phyloP scores from a whole-genome alignment of 2,888 invertebrate genomes.

The Geophilus truncorum region DNA sequence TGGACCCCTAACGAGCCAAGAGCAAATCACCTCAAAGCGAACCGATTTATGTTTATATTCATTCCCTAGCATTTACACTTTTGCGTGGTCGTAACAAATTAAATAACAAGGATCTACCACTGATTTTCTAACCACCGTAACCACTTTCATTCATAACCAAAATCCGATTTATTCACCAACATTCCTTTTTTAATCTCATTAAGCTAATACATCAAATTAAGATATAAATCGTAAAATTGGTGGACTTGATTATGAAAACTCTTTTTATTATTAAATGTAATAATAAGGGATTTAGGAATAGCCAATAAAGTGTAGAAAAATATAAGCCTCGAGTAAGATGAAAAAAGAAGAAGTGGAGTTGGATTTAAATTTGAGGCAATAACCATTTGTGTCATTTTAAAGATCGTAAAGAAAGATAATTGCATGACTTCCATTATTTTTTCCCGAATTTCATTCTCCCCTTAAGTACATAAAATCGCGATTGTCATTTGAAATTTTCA shows the following conservation, averaged over 20 bases:
- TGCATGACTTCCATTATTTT: neutral
- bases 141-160: neutral
- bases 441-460: neutral
- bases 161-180: neutral
- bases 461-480: neutral
- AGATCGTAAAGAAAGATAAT: neutral
- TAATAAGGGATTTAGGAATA: neutral
- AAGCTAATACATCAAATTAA: too few relatives aligned
- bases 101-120: neutral
- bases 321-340: too few relatives aligned
- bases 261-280: neutral
- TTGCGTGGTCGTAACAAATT: conserved; percentile 1
- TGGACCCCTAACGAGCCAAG: conserved; percentile 10
- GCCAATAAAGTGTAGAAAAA: neutral
- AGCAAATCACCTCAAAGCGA: conserved; percentile 14
- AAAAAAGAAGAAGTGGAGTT: too few relatives aligned
- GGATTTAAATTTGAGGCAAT: neutral
- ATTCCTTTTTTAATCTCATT: too few relatives aligned
- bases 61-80: neutral
- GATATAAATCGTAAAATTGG: neutral
- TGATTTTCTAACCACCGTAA: neutral
- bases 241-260: neutral
- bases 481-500: neutral
- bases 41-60: neutral
- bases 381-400: neutral